Conservation (phyloP, 1,140 invertebrate genomes). For the Trachymyrmex septentrionalis region DNA sequence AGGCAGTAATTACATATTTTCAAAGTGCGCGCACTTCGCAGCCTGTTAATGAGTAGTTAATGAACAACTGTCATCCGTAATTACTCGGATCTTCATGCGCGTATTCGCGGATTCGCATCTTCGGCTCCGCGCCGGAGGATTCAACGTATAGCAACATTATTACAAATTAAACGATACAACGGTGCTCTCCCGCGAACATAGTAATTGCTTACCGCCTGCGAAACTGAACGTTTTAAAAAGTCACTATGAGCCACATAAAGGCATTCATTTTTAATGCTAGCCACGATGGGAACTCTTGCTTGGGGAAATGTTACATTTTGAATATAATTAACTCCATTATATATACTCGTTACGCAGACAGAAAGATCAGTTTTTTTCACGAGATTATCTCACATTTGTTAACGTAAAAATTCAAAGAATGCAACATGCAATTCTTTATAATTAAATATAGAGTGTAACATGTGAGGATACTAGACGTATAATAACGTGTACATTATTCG, state of each 20-base stretch:
- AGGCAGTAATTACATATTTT: slow-evolving; percentile 62
- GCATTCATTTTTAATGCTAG: slow-evolving; percentile 2
- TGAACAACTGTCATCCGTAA: slow-evolving; percentile 71
- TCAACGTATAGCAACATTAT: slow-evolving; percentile 47
- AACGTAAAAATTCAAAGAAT: not conserved
- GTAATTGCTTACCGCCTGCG: slow-evolving; percentile 23
- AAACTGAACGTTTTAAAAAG: slow-evolving; percentile 18
- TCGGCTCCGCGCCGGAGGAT: not conserved
- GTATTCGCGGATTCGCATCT: slow-evolving; percentile 35
- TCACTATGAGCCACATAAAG: not conserved
- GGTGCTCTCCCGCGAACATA: slow-evolving; percentile 4
- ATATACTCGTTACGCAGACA: not conserved
- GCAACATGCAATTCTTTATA: not conserved
- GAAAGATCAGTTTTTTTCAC: not conserved
- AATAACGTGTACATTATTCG: not conserved
- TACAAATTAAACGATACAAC: slow-evolving; percentile 65
- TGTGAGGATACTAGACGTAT: not conserved
- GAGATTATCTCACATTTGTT: not conserved
- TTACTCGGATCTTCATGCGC: slow-evolving; percentile 63
- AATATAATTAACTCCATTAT: slow-evolving; percentile 4
- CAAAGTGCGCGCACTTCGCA: slow-evolving; percentile 33
- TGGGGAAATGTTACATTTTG: not conserved
- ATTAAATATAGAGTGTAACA: slow-evolving; percentile 8
- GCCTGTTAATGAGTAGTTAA: slow-evolving; percentile 66
- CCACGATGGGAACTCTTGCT: slow-evolving; percentile 16